Evolutionary conservation across 2,888 invertebrate species (phyloP).

Genomic region (Orthosia gracilis): DNA sequence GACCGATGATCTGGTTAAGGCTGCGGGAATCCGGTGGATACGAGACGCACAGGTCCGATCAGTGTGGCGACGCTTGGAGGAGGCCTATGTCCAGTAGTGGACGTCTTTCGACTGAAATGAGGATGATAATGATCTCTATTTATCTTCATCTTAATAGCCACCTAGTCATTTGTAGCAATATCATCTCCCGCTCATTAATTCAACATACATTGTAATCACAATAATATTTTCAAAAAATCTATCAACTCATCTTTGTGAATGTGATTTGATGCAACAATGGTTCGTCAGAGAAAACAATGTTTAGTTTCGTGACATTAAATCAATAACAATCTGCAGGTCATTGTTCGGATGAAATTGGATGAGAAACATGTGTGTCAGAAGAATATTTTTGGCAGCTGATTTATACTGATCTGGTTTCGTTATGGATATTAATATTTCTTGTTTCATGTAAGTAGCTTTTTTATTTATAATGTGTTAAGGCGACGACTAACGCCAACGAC

Average conservation of each 20-base stretch:
- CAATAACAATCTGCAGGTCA: conserved; percentile 47
- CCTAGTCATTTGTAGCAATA: neutral
- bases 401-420: conserved; percentile 25
- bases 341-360: conserved; percentile 32
- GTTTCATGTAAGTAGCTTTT: conserved; percentile 43
- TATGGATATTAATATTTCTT: conserved; percentile 46
- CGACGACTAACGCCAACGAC: no score
- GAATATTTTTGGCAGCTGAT: neutral
- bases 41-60: no score
- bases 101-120: no score
- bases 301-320: conserved; percentile 21
- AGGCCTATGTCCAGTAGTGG: no score
- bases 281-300: conserved; percentile 31
- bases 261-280: conserved; percentile 46
- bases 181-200: neutral
- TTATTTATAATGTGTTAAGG: neutral
- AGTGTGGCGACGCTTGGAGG: no score
- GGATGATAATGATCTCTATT: no score
- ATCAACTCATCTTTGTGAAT: conserved; percentile 10
- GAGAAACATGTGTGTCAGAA: conserved; percentile 52
- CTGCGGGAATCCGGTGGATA: no score
- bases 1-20: no score
- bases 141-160: no score
- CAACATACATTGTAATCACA: neutral
- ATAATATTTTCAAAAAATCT: conserved; percentile 27